A percentile compares a stretch with the other conserved stretches of the same genome.
Conservation (phyloP, 1,140 invertebrate genomes). For the Mamestra configurata region DNA sequence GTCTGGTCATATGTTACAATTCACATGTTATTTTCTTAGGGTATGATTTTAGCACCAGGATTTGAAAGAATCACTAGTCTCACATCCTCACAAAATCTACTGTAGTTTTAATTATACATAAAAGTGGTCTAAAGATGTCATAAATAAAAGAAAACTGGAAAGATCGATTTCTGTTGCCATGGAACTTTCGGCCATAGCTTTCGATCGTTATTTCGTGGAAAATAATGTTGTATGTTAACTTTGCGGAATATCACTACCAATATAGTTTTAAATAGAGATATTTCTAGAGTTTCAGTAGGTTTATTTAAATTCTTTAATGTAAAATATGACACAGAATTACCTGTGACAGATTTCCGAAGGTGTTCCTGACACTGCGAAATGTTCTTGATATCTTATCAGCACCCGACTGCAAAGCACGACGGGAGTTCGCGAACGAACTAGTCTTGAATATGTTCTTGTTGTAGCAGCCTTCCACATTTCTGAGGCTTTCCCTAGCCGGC, state of each 20-base stretch:
- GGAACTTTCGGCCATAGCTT: not conserved
- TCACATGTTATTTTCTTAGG: no score
- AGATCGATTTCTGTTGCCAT: constrained; percentile 27
- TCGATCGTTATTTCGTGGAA: not conserved
- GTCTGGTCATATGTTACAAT: no score
- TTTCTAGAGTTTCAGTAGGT: not conserved
- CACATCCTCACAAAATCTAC: no score
- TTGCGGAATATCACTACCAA: not conserved
- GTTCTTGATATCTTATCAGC: constrained; percentile 83
- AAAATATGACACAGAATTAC: constrained; percentile 56
- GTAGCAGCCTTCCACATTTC: constrained; percentile 81
- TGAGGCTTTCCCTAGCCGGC: constrained; percentile 75
- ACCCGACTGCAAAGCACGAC: constrained; percentile 82
- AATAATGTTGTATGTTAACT: not conserved
- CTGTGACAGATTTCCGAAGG: constrained; percentile 83
- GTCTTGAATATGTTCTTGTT: constrained; percentile 81
- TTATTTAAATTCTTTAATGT: not conserved
- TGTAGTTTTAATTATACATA: no score
- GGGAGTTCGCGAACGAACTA: constrained; percentile 81
- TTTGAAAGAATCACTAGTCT: no score
- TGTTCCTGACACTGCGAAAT: constrained; percentile 80
- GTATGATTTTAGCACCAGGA: no score
- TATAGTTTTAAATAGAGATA: not conserved
- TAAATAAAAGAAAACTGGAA: not conserved
- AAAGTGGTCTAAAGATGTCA: no score